Conservation (phyloP, 2,797 vertebrate genomes). For the Halcyon badia region DNA sequence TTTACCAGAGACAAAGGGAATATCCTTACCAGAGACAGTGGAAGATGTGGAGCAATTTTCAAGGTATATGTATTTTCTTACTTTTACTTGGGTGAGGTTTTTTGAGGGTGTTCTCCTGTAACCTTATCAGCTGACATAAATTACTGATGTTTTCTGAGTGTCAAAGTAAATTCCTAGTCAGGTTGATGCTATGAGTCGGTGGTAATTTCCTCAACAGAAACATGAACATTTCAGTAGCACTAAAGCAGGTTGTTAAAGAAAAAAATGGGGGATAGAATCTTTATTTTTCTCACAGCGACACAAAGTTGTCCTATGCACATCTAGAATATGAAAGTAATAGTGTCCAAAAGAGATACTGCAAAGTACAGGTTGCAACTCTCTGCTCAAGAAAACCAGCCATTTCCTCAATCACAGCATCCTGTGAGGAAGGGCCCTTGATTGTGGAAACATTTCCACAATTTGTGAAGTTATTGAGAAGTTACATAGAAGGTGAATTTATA, state of each 20-base stretch:
- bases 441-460: not conserved
- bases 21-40: constrained; percentile 92
- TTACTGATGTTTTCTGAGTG: not conserved
- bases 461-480: not conserved
- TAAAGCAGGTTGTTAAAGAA: not conserved
- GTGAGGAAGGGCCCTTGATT: not conserved
- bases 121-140: not conserved
- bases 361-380: not conserved
- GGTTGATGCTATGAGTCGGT: not conserved
- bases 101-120: not conserved
- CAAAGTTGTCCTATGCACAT: not conserved
- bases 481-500: not conserved
- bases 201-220: not conserved
- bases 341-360: not conserved
- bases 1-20: constrained; percentile 93
- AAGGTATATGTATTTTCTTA: constrained; percentile 74
- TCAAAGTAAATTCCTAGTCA: not conserved
- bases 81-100: not conserved
- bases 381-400: not conserved
- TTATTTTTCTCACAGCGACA: not conserved
- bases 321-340: not conserved
- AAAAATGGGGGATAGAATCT: not conserved
- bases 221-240: not conserved
- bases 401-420: not conserved
- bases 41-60: constrained; percentile 90